A percentile compares a stretch with the other conserved stretches of the same genome.
phyloP scores from a whole-genome alignment of 2,113 vertebrate species.

The Ictalurus furcatus region DNA sequence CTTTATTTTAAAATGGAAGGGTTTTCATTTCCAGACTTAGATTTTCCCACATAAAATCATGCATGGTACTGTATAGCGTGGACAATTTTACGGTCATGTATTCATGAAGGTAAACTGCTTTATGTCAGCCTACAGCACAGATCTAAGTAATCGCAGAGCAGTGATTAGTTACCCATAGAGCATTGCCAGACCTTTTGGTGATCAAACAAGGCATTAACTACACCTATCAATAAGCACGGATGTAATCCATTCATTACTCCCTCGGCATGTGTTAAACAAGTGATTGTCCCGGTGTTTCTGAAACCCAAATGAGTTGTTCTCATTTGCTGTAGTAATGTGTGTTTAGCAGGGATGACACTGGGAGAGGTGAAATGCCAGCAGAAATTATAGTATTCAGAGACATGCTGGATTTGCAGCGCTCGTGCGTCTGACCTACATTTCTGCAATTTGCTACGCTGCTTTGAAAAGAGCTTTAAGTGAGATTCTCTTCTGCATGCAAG shows the following conservation, averaged over 20 bases:
- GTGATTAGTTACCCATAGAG: background rate
- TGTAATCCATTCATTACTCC: constrained; percentile 8
- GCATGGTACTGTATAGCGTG: too few relatives aligned
- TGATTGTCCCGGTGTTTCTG: background rate
- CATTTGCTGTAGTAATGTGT: background rate
- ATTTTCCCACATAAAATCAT: background rate
- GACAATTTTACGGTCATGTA: background rate
- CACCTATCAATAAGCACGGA: background rate
- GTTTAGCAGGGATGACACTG: background rate
- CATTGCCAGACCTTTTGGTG: background rate
- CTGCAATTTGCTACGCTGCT: background rate
- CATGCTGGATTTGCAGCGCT: background rate
- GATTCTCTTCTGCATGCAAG: background rate
- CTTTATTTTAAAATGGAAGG: background rate
- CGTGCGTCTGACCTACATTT: constrained; percentile 32
- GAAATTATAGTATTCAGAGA: background rate
- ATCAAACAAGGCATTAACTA: too few relatives aligned
- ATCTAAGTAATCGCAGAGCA: background rate
- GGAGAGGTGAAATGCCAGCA: constrained; percentile 8
- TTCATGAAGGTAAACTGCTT: background rate
- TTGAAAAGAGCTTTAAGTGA: constrained; percentile 19
- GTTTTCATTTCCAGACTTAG: too few relatives aligned
- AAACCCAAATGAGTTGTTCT: background rate
- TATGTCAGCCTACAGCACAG: too few relatives aligned
- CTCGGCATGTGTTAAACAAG: background rate